Evolutionary conservation across 2,888 invertebrate genomes (phyloP).

Genomic region (Eulithis prunata): DNA sequence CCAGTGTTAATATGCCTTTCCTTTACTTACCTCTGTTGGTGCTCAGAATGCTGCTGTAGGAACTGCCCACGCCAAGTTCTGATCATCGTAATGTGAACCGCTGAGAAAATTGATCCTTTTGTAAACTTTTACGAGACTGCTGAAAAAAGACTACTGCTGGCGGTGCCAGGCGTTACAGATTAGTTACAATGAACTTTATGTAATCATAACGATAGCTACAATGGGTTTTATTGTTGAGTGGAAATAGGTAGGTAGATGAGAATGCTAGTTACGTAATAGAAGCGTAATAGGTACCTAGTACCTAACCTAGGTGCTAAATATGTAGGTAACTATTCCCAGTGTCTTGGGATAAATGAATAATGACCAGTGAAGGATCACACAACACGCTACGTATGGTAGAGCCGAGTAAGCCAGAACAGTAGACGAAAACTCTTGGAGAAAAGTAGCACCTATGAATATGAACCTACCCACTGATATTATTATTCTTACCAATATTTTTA

Average conservation of each 20-base stretch:
- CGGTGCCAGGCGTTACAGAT: constrained; percentile 37
- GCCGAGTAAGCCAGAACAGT: too few species aligned
- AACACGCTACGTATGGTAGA: too few species aligned
- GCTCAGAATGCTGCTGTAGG: constrained; percentile 10
- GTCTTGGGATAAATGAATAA: too few species aligned
- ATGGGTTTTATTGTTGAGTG: constrained; percentile 40
- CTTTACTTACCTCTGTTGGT: constrained; percentile 5
- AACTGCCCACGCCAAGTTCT: constrained; percentile 13
- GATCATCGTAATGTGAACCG: constrained; percentile 25
- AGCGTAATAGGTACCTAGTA: neutral
- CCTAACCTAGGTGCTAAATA: too few species aligned
- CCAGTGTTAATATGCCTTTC: neutral
- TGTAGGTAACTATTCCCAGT: too few species aligned
- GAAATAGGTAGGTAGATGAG: constrained; percentile 12
- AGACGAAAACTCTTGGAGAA: too few species aligned
- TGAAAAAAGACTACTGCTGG: constrained; percentile 41
- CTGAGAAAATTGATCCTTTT: constrained; percentile 44
- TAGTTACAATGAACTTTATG: constrained; percentile 37
- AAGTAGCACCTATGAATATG: too few species aligned
- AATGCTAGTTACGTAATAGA: constrained; percentile 4
- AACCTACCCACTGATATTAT: too few species aligned
- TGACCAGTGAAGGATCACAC: too few species aligned
- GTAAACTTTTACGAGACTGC: constrained; percentile 45
- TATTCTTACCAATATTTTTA: too few species aligned
- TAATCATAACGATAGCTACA: constrained; percentile 43